These are phyloP conservation scores for Thymelicus sylvestris DNA, from an alignment of 2,888 invertebrate species.

Conservation along the genomic window DNA sequence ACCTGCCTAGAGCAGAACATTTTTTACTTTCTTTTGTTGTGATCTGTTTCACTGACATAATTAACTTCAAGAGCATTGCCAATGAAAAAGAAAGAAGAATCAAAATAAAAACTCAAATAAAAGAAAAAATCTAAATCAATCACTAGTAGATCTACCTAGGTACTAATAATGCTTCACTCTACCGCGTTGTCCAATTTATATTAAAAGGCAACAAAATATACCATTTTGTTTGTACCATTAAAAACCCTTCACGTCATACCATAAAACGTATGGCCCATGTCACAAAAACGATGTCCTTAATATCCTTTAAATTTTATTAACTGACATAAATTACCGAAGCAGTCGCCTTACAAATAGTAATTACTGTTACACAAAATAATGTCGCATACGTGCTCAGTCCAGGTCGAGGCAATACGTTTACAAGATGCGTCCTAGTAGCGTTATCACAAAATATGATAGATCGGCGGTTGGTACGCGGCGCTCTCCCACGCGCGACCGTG, in stretches of 20 bases:
- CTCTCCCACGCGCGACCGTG: conserved; percentile 82
- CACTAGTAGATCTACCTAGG: too few relatives aligned
- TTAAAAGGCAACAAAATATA: too few relatives aligned
- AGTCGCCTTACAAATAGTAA: conserved; percentile 35
- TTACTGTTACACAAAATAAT: conserved; percentile 42
- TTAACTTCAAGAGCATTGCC: too few relatives aligned
- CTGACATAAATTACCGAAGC: conserved; percentile 32
- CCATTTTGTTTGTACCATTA: too few relatives aligned
- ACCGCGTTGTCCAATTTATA: too few relatives aligned
- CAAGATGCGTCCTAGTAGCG: conserved; percentile 79
- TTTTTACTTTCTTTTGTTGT: too few relatives aligned
- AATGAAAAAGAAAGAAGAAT: too few relatives aligned
- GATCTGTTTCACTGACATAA: too few relatives aligned
- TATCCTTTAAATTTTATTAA: conserved; percentile 31
- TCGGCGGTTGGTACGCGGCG: conserved; percentile 74
- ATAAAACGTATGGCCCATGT: neutral
- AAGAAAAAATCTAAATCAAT: too few relatives aligned
- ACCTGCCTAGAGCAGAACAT: neutral
- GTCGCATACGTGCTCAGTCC: conserved; percentile 57
- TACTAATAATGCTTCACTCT: too few relatives aligned
- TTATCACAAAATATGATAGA: conserved; percentile 85
- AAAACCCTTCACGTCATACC: conserved; percentile 44
- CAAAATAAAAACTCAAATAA: too few relatives aligned
- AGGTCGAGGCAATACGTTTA: conserved; percentile 68
- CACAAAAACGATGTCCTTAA: conserved; percentile 25